Evolutionary conservation across 2,797 vertebrate species (phyloP).

Genomic region (Tenualosa ilisha): DNA sequence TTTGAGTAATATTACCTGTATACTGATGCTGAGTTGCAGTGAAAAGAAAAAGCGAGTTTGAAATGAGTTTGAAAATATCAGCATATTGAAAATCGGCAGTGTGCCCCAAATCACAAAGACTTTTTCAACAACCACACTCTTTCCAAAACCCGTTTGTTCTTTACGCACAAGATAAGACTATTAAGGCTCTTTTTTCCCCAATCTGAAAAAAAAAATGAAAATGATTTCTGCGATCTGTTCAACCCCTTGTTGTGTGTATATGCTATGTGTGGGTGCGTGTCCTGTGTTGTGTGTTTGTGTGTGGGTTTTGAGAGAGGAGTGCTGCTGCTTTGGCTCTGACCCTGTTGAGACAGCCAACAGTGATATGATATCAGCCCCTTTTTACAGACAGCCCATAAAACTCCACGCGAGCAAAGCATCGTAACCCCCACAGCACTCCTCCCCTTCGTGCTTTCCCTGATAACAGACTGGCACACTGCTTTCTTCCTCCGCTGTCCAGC

Average conservation of each 20-base stretch:
- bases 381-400: not conserved
- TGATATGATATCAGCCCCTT: constrained; percentile 3
- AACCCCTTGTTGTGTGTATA: not conserved
- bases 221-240: too few relatives aligned
- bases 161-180: too few relatives aligned
- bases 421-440: not conserved
- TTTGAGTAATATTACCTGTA: too few relatives aligned
- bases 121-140: too few relatives aligned
- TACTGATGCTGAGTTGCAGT: too few relatives aligned
- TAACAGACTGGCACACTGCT: not conserved
- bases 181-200: too few relatives aligned
- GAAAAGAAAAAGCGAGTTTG: too few relatives aligned
- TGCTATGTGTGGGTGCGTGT: not conserved
- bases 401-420: not conserved
- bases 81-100: too few relatives aligned
- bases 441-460: not conserved
- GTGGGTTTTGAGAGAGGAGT: not conserved
- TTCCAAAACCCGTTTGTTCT: too few relatives aligned
- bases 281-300: not conserved
- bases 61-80: too few relatives aligned
- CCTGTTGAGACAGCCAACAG: not conserved
- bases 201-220: too few relatives aligned
- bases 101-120: too few relatives aligned
- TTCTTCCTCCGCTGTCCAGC: not conserved
- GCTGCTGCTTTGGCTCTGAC: constrained; percentile 12